phyloP scores from a whole-genome alignment of 1,140 invertebrate species.

The Tetraneura akinire region DNA sequence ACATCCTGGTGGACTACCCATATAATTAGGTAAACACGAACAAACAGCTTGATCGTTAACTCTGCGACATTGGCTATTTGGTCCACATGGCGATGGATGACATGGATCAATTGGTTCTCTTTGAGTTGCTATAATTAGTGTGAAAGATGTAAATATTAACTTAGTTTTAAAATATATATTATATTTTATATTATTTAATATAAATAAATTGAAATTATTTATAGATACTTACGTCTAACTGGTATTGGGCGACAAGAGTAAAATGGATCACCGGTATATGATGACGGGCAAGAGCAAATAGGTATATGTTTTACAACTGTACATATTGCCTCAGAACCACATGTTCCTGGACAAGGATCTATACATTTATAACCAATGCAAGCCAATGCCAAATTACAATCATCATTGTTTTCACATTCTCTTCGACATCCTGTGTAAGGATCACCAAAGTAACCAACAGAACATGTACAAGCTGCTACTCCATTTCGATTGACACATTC shows the following conservation, averaged over 20 bases:
- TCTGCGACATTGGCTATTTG: constrained; percentile 67
- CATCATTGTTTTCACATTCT: constrained; percentile 59
- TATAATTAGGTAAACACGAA: constrained; percentile 64
- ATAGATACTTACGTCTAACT: constrained; percentile 57
- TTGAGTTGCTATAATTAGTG: constrained; percentile 36
- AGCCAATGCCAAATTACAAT: constrained; percentile 62
- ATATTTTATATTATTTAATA: too few species aligned
- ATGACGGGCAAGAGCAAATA: constrained; percentile 61
- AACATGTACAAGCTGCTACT: constrained; percentile 60
- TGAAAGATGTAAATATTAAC: neutral
- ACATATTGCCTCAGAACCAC: constrained; percentile 63
- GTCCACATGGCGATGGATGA: constrained; percentile 72
- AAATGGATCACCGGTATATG: constrained; percentile 66
- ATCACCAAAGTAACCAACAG: constrained; percentile 61
- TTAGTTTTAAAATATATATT: neutral
- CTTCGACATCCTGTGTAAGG: constrained; percentile 61
- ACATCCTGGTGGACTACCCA: constrained; percentile 63
- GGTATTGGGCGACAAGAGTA: constrained; percentile 59
- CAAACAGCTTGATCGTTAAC: constrained; percentile 63
- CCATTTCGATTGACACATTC: constrained; percentile 59
- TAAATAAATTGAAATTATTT: neutral
- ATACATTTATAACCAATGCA: constrained; percentile 63
- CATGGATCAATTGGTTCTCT: constrained; percentile 61
- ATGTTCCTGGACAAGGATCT: constrained; percentile 64
- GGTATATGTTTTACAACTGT: constrained; percentile 62